phyloP scores from a whole-genome alignment of 2,797 vertebrate genomes.

The Ataeniobius toweri region DNA sequence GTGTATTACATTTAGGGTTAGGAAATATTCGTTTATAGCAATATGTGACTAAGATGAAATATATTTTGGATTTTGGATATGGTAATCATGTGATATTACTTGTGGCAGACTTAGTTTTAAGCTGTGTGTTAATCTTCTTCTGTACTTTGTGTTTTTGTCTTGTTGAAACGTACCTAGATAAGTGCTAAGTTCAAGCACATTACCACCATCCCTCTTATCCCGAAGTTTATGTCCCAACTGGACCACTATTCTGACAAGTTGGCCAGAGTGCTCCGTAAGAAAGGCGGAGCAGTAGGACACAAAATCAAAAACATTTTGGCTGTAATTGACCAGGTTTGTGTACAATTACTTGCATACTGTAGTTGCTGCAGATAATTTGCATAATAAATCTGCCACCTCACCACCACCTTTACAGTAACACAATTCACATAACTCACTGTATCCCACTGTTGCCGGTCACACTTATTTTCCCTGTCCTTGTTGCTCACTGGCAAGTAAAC shows the following conservation, averaged over 20 bases:
- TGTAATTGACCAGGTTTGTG: constrained; percentile 10
- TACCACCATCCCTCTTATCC: constrained; percentile 11
- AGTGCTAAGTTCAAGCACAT: neutral
- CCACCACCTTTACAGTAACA: neutral
- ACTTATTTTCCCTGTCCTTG: too few species aligned
- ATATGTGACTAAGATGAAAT: neutral
- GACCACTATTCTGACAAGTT: constrained; percentile 1
- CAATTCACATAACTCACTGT: neutral
- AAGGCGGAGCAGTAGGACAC: neutral
- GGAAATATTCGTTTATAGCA: neutral
- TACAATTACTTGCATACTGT: constrained; percentile 5
- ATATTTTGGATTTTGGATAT: too few species aligned
- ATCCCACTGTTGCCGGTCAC: neutral
- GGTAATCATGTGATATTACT: too few species aligned
- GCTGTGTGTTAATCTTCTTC: neutral
- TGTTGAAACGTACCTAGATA: neutral
- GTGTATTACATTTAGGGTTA: neutral
- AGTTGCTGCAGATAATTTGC: neutral
- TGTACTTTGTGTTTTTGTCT: neutral
- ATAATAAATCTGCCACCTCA: neutral
- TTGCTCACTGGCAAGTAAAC: too few species aligned
- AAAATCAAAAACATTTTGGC: neutral
- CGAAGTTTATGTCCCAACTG: constrained; percentile 14
- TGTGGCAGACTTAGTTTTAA: neutral
- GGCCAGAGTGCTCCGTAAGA: constrained; percentile 4